Conservation (phyloP, 2,113 vertebrate genomes). For the Ictalurus furcatus region DNA sequence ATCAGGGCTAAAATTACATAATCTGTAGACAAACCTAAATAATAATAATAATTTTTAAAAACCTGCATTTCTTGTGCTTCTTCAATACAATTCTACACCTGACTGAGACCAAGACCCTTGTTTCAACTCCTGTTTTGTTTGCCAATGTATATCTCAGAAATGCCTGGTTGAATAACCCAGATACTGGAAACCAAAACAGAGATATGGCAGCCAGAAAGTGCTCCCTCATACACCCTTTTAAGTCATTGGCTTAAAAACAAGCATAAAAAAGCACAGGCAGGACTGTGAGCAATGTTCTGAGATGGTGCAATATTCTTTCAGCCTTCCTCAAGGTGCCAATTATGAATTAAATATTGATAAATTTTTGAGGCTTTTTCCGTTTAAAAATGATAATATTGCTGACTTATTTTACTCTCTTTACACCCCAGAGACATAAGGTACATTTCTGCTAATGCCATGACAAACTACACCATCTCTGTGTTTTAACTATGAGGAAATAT, state of each 20-base stretch:
- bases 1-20: not conserved
- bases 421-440: conserved; percentile 1
- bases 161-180: conserved; percentile 20
- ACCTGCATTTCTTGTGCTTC: not conserved
- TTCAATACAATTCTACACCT: not conserved
- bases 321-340: conserved; percentile 27
- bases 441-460: not conserved
- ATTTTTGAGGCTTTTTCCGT: not conserved
- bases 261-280: not conserved
- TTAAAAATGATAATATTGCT: conserved; percentile 11
- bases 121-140: conserved; percentile 3
- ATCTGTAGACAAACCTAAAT: not conserved
- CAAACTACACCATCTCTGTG: not conserved
- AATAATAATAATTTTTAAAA: too few relatives aligned
- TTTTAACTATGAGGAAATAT: conserved; percentile 18
- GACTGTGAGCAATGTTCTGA: conserved; percentile 12
- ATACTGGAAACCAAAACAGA: conserved; percentile 22
- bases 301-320: conserved; percentile 22
- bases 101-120: not conserved
- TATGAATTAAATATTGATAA: conserved; percentile 39
- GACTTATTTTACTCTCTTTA: not conserved
- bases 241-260: conserved; percentile 30
- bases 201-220: not conserved
- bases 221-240: conserved; percentile 8
- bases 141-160: conserved; percentile 16